Conservation (phyloP, 2,113 vertebrate species). For the Maylandia zebra region DNA sequence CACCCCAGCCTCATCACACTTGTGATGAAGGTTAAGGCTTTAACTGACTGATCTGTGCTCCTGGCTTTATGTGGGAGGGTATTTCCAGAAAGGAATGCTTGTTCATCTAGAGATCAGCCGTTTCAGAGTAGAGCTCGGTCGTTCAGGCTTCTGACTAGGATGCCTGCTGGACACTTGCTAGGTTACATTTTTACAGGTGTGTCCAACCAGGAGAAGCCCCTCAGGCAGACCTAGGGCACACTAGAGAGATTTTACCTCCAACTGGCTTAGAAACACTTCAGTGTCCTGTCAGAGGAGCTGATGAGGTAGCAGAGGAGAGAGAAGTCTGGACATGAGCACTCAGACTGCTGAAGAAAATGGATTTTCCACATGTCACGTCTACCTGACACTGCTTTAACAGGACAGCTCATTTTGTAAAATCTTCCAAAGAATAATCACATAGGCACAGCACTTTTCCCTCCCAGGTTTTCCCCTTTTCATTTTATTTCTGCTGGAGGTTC, state of each 20-base stretch:
- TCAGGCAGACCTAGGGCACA: neutral
- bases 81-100: neutral
- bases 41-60: neutral
- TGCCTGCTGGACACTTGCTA: neutral
- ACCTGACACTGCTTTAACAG: neutral
- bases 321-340: neutral
- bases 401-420: neutral
- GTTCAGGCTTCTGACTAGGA: neutral
- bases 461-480: neutral
- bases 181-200: neutral
- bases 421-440: neutral
- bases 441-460: neutral
- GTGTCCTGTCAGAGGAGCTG: neutral
- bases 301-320: neutral
- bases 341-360: neutral
- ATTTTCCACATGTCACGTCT: neutral
- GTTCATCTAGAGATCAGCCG: neutral
- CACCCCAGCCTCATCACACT: neutral
- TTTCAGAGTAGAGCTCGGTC: neutral
- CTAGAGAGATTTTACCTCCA: rapidly evolving
- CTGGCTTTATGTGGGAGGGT: neutral
- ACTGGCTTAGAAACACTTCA: neutral
- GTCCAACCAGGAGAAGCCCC: neutral
- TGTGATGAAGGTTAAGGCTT: neutral
- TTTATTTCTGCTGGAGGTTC: neutral